Evolutionary conservation across 2,888 invertebrate genomes (phyloP), one percentile per base, ranked within the genome.

Genomic region (Julus scandinavius): DNA sequence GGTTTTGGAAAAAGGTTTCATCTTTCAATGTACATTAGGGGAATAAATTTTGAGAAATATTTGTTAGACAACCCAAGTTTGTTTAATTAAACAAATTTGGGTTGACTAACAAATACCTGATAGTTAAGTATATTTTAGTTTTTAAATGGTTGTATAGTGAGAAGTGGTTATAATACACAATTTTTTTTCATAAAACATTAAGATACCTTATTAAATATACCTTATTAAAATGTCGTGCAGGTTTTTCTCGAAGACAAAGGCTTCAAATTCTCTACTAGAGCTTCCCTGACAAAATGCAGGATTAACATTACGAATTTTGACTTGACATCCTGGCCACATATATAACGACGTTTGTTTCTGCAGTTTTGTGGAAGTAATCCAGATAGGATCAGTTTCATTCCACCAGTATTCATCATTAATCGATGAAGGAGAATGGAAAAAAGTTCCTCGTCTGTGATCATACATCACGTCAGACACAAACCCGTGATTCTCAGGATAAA

Each of bases 361-460:
- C 9, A 38, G 38, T 29, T 90, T 90, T 40, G 90, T 90, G 0
- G 91, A 91, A 3, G 92, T 91, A 7, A 91, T 90, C 91, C 91
- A 92, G 15, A 92, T 88, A 0, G 92, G 91, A 72, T 91, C 91
- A 0, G 91, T 91, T 15, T 90, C 90, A n/a, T 92, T 90, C 91
- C 92, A 92, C 92, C 92, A 92, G 86, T 90, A 90, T 58, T 15
- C 41, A 0, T 91, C 72, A 6, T 90, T 85, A 38, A 49, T 38
- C n/a, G 13, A 15, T 63, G 7, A 20, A 11, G 72, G 38, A 6
- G 4, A 29, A 40, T 87, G 88, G 63, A 89, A 88, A n/a, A 11
- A 15, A 11, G 85, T 80, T 40, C 72, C 15, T 6, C 20, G 38
- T n/a, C 2, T 54, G 41, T 54, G 54, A 83, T 89, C 88, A 45